A percentile compares a stretch with the other conserved stretches of the same genome.
Conservation (phyloP, 2,113 vertebrate species). For the Actinemys pallida region DNA sequence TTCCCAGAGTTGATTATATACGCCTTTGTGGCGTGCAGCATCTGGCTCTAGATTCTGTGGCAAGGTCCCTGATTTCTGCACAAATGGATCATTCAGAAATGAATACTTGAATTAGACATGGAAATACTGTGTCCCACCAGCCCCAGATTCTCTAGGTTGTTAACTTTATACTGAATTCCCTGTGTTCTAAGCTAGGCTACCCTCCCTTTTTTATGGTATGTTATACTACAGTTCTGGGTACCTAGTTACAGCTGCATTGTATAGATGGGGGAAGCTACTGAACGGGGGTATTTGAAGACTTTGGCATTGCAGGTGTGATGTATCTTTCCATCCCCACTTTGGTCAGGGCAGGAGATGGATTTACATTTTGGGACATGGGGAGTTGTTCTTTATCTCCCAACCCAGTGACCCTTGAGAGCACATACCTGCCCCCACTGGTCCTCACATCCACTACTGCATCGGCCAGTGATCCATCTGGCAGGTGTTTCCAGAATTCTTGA, state of each 20-base stretch:
- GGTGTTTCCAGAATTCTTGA: neutral
- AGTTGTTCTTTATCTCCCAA: neutral
- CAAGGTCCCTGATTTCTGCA: neutral
- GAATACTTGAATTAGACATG: neutral
- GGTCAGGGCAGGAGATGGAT: neutral
- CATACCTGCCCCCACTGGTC: neutral
- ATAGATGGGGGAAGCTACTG: constrained; percentile 17
- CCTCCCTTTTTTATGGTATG: neutral
- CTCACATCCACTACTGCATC: neutral
- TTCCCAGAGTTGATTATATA: neutral
- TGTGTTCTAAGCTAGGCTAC: neutral
- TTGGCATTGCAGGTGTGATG: neutral
- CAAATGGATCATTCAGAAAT: neutral
- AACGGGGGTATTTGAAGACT: constrained; percentile 20
- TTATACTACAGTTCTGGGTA: neutral
- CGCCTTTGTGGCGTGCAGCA: neutral
- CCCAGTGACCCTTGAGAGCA: neutral
- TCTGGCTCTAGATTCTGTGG: neutral
- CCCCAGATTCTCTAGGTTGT: accelerated
- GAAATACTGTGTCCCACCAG: neutral
- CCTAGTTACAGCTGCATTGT: constrained; percentile 32
- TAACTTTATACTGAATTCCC: neutral
- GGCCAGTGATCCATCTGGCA: neutral
- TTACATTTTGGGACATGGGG: neutral
- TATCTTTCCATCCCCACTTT: neutral